Percentiles rank a stretch among this genome's conserved stretches.
Evolutionary conservation across 1,140 invertebrate species (phyloP).

Genomic region (Conus betulinus): DNA sequence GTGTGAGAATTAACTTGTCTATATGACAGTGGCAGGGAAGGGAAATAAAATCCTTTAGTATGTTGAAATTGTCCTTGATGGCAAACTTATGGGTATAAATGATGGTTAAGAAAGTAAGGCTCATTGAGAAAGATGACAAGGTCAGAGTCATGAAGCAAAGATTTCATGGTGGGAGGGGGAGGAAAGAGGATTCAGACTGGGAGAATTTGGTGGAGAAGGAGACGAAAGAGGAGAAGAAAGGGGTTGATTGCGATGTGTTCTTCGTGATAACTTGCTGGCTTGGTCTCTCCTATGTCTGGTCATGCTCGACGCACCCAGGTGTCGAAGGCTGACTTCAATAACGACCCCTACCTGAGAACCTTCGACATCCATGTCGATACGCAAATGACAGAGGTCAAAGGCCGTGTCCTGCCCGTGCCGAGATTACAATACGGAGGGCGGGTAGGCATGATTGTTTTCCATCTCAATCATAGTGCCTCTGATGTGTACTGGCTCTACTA

Average conservation of each 20-base stretch:
- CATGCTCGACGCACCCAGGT: conserved; percentile 74
- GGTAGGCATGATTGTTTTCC: conserved; percentile 79
- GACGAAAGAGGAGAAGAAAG: background rate
- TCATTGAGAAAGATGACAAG: too few relatives aligned
- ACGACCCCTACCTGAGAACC: conserved; percentile 98
- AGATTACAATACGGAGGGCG: conserved; percentile 99
- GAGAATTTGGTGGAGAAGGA: too few relatives aligned
- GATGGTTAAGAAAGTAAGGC: too few relatives aligned
- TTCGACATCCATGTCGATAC: conserved; percentile 98
- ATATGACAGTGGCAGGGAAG: too few relatives aligned
- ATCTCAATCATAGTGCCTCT: conserved; percentile 20
- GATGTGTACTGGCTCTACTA: background rate
- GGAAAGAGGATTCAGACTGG: too few relatives aligned
- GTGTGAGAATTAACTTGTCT: too few relatives aligned
- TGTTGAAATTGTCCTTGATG: too few relatives aligned
- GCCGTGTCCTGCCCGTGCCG: conserved; percentile 95
- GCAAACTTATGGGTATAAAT: too few relatives aligned
- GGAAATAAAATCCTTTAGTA: too few relatives aligned
- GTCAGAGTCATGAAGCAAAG: too few relatives aligned
- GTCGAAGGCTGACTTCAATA: conserved; percentile 97
- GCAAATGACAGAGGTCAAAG: conserved; percentile 99
- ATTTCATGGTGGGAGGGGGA: too few relatives aligned
- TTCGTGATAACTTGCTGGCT: conserved; percentile 24
- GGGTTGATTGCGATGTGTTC: background rate
- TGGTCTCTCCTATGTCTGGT: conserved; percentile 35